Percentiles rank a stretch among this genome's conserved stretches.
These are phyloP conservation scores for Pterocles orientalis DNA, from an alignment of 2,113 vertebrate genomes.

Conservation along the genomic window DNA sequence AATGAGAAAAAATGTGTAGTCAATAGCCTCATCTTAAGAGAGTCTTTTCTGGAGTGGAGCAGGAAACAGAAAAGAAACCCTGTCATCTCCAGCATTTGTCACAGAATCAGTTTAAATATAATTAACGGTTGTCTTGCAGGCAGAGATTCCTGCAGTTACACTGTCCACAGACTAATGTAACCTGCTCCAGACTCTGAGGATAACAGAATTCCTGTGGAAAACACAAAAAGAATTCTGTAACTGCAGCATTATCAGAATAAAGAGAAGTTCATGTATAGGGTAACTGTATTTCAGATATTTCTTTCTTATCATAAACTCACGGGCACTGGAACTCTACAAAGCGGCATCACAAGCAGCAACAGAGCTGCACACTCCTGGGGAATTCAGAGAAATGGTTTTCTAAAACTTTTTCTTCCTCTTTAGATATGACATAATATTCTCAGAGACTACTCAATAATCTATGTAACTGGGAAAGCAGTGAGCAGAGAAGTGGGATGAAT, in stretches of 20 bases:
- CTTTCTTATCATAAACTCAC: not conserved
- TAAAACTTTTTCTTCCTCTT: slow-evolving; percentile 43
- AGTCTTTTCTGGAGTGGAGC: not conserved
- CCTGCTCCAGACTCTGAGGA: not conserved
- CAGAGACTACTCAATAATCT: slow-evolving; percentile 46
- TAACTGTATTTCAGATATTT: not conserved
- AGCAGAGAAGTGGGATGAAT: not conserved
- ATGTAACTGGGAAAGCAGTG: not conserved
- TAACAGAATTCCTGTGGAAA: slow-evolving; percentile 37
- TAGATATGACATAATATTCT: not conserved
- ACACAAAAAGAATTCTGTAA: not conserved
- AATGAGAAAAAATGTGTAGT: not conserved
- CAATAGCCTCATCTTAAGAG: not conserved
- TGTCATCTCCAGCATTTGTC: not conserved
- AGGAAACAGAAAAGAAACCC: not conserved
- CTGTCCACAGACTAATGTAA: slow-evolving; percentile 21
- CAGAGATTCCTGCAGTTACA: slow-evolving; percentile 3
- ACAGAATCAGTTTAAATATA: slow-evolving; percentile 37
- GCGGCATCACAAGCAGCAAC: not conserved
- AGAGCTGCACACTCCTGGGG: not conserved
- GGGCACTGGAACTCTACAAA: not conserved
- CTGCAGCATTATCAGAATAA: not conserved
- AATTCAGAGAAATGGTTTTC: not conserved
- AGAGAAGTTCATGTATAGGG: not conserved
- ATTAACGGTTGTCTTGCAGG: slow-evolving; percentile 29